A percentile compares a stretch with the other conserved stretches of the same genome.
Conservation (phyloP, 1,140 invertebrate species). For the Diorhabda elongata region DNA sequence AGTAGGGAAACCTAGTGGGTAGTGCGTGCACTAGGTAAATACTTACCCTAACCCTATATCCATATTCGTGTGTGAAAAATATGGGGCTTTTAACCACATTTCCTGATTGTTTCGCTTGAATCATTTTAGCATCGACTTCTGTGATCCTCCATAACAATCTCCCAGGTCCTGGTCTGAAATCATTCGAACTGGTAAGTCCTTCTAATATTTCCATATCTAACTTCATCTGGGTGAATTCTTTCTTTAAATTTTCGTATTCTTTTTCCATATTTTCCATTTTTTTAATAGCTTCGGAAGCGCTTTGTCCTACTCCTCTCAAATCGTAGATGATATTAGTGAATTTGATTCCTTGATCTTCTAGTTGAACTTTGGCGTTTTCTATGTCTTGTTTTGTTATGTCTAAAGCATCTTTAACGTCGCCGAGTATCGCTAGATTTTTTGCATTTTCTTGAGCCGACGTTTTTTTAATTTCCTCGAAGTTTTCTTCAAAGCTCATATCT, state of each 20-base stretch:
- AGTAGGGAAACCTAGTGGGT: no score
- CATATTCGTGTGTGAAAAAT: slow-evolving; percentile 64
- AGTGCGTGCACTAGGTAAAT: not conserved
- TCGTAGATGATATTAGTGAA: slow-evolving; percentile 36
- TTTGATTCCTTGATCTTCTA: slow-evolving; percentile 40
- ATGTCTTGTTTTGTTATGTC: slow-evolving; percentile 46
- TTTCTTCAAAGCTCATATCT: slow-evolving; percentile 55
- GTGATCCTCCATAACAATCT: slow-evolving; percentile 66
- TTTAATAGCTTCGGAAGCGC: slow-evolving; percentile 36
- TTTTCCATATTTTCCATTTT: slow-evolving; percentile 38
- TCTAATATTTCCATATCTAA: slow-evolving; percentile 38
- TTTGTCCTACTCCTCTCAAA: slow-evolving; percentile 36
- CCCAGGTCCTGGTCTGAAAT: slow-evolving; percentile 44
- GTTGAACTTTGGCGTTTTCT: slow-evolving; percentile 40
- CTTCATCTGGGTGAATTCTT: slow-evolving; percentile 37
- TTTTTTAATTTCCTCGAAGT: slow-evolving; percentile 62
- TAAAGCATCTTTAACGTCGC: slow-evolving; percentile 42
- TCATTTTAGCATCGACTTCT: slow-evolving; percentile 60
- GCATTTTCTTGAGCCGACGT: slow-evolving; percentile 44
- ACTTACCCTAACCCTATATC: slow-evolving; percentile 65
- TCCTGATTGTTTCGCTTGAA: slow-evolving; percentile 60
- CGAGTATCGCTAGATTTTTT: slow-evolving; percentile 42
- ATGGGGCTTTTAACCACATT: slow-evolving; percentile 58
- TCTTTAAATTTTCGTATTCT: slow-evolving; percentile 28
- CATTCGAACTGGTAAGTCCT: slow-evolving; percentile 19